phyloP scores from a whole-genome alignment of 2,797 vertebrate species.

The Tadarida brasiliensis region DNA sequence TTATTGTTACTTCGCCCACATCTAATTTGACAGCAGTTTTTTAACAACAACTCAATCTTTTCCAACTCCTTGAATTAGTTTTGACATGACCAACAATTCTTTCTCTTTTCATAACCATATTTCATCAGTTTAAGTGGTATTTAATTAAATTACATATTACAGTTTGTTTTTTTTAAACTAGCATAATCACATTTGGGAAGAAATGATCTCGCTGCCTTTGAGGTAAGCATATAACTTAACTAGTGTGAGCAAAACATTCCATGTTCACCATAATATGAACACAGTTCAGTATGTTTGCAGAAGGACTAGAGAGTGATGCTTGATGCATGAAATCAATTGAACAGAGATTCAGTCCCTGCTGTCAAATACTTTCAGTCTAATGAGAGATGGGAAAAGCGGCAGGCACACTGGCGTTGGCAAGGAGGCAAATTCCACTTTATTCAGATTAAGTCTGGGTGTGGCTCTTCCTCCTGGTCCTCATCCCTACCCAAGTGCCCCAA shows the following conservation, averaged over 20 bases:
- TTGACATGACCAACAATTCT: constrained; percentile 25
- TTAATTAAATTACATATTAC: constrained; percentile 23
- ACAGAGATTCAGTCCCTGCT: neutral
- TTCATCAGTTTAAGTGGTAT: constrained; percentile 12
- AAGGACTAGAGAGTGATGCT: neutral
- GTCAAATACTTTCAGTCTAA: neutral
- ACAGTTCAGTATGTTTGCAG: neutral
- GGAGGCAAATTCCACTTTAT: neutral
- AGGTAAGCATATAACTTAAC: neutral
- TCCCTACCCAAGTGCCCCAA: too few relatives aligned
- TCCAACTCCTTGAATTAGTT: constrained; percentile 15
- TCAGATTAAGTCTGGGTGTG: neutral
- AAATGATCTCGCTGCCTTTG: neutral
- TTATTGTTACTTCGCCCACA: neutral
- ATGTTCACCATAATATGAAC: neutral
- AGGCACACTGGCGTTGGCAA: accelerated
- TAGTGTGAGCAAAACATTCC: neutral
- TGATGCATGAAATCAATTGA: neutral
- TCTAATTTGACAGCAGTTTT: constrained; percentile 42
- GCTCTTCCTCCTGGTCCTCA: neutral
- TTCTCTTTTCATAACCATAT: neutral
- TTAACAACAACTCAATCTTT: neutral
- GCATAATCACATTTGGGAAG: neutral
- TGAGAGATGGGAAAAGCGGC: neutral
- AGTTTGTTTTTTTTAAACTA: neutral